phyloP scores from a whole-genome alignment of 2,113 vertebrate species.

The Syngnathus floridae region DNA sequence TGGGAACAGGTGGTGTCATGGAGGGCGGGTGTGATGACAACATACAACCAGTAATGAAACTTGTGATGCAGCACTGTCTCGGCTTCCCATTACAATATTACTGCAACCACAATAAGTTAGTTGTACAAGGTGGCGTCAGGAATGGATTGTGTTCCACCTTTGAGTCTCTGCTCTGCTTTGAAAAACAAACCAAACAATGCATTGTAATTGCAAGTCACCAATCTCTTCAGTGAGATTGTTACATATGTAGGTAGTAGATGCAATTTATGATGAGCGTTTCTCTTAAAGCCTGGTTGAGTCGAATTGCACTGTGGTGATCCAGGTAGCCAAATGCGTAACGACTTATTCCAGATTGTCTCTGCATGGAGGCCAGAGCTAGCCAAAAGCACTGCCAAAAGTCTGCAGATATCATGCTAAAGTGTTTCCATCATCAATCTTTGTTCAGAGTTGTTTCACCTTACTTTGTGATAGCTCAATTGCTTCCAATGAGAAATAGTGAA shows the following conservation, averaged over 20 bases:
- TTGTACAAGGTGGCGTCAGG: no score
- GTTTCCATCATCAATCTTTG: slow-evolving; percentile 9
- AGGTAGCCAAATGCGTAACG: slow-evolving; percentile 4
- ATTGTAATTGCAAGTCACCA: neutral
- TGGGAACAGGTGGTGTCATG: no score
- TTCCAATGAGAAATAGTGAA: neutral
- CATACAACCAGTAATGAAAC: no score
- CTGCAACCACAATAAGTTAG: no score
- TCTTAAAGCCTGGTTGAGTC: neutral
- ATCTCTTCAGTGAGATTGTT: slow-evolving; percentile 7
- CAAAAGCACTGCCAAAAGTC: neutral
- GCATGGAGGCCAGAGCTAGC: neutral
- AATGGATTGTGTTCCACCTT: no score
- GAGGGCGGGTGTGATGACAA: no score
- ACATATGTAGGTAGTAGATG: slow-evolving; percentile 12
- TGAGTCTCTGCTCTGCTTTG: neutral
- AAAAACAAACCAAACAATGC: neutral
- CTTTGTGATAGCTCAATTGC: neutral
- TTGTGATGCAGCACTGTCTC: no score
- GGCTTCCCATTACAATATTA: no score
- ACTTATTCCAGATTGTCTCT: neutral
- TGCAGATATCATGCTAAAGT: slow-evolving; percentile 2
- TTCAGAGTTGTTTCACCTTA: slow-evolving; percentile 1
- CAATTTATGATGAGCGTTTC: neutral
- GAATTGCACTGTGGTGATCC: neutral